Conservation (phyloP, 2,113 vertebrate genomes). For the Nothoprocta perdicaria region DNA sequence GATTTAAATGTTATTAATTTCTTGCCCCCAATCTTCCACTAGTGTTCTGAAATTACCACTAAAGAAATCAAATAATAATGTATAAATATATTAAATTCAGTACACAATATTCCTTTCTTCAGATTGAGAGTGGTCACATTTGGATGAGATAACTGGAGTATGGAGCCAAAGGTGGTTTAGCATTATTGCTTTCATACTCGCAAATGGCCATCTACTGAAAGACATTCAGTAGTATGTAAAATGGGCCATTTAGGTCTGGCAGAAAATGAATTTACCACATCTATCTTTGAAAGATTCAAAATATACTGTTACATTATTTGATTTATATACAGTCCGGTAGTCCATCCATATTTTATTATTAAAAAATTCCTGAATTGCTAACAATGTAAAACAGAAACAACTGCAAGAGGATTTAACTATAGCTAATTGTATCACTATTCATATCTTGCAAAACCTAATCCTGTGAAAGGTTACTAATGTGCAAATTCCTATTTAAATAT, state of each 20-base stretch:
- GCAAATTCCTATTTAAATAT: constrained; percentile 26
- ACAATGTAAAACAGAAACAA: background rate
- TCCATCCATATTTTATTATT: background rate
- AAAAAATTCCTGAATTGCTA: background rate
- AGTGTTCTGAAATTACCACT: background rate
- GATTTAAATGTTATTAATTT: background rate
- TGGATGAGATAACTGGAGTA: background rate
- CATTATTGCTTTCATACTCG: background rate
- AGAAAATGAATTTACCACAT: background rate
- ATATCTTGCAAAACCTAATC: background rate
- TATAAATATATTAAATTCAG: background rate
- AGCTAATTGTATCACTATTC: background rate
- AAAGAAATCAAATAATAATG: background rate
- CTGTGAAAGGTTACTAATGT: constrained; percentile 1
- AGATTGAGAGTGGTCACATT: background rate
- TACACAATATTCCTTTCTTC: background rate
- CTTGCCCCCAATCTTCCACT: background rate
- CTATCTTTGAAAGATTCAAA: background rate
- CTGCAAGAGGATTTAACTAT: background rate
- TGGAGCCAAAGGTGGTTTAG: background rate
- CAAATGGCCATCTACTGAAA: background rate
- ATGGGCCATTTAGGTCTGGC: background rate
- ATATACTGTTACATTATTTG: background rate
- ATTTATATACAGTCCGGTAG: background rate
- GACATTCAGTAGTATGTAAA: background rate